Percentiles rank a stretch among this genome's conserved stretches.
Conservation (phyloP, 1,140 invertebrate genomes). For the Trachymyrmex septentrionalis region DNA sequence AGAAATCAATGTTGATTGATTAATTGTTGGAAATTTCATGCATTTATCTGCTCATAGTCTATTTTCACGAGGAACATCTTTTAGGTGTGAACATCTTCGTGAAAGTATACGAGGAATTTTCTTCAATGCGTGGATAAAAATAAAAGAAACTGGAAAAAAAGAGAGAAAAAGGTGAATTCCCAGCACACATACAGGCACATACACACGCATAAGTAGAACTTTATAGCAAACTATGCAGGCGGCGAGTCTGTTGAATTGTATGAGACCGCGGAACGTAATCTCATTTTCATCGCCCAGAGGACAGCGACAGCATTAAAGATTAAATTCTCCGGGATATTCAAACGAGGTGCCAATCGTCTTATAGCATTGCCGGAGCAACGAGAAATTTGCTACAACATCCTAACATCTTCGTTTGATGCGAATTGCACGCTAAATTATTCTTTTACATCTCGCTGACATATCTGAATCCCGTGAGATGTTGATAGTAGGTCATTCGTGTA, state of each 20-base stretch:
- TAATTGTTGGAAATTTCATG: background rate
- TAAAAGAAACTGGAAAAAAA: background rate
- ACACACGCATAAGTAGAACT: background rate
- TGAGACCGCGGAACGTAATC: slow-evolving; percentile 60
- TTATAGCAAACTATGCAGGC: slow-evolving; percentile 15
- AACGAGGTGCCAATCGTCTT: slow-evolving; percentile 58
- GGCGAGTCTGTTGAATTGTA: slow-evolving; percentile 51
- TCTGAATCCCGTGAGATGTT: background rate
- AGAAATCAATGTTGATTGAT: background rate
- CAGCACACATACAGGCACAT: background rate
- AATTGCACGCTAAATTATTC: slow-evolving; percentile 46
- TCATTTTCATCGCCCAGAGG: slow-evolving; percentile 49
- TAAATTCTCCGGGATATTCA: slow-evolving; percentile 57
- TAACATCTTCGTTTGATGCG: background rate
- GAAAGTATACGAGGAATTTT: background rate
- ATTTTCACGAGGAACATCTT: slow-evolving; percentile 12
- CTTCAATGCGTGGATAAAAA: too few species aligned
- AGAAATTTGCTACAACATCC: slow-evolving; percentile 42
- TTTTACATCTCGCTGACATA: slow-evolving; percentile 17
- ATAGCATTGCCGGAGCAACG: background rate
- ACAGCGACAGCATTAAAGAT: slow-evolving; percentile 50
- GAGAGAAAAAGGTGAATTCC: slow-evolving; percentile 5
- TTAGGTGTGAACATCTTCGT: background rate
- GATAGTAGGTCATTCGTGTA: background rate
- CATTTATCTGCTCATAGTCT: background rate